Evolutionary conservation across 1,140 invertebrate genomes (phyloP).

Genomic region (Meteorus sp.): DNA sequence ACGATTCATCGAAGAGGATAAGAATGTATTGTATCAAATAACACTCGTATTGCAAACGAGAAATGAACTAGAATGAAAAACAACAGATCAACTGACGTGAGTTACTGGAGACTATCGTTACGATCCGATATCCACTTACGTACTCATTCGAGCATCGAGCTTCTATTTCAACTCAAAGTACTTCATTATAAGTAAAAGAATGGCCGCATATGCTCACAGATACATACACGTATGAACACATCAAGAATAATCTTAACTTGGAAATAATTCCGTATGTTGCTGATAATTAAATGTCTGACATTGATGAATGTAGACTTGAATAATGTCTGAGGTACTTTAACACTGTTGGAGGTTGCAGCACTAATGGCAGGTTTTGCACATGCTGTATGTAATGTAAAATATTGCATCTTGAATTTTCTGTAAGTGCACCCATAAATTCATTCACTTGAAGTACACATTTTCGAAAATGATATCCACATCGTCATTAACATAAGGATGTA

Average conservation of each 20-base stretch:
- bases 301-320: constrained; percentile 45
- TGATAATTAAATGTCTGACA: constrained; percentile 44
- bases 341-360: constrained; percentile 2
- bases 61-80: constrained; percentile 8
- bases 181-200: no score
- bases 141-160: no score
- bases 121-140: no score
- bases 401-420: not conserved
- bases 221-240: no score
- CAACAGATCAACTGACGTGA: no score
- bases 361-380: constrained; percentile 6
- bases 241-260: no score
- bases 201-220: no score
- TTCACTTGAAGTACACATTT: not conserved
- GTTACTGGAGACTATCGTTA: no score
- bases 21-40: not conserved
- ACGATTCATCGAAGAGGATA: not conserved
- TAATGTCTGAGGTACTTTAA: constrained; percentile 26
- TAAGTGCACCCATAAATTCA: not conserved
- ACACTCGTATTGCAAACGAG: not conserved
- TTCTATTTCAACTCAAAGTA: no score
- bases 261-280: no score
- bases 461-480: not conserved
- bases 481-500: no score
- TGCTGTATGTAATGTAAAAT: not conserved